Base-by-base conservation (phyloP, 2,888 invertebrate genomes). In the Caprella mutica region DNA sequence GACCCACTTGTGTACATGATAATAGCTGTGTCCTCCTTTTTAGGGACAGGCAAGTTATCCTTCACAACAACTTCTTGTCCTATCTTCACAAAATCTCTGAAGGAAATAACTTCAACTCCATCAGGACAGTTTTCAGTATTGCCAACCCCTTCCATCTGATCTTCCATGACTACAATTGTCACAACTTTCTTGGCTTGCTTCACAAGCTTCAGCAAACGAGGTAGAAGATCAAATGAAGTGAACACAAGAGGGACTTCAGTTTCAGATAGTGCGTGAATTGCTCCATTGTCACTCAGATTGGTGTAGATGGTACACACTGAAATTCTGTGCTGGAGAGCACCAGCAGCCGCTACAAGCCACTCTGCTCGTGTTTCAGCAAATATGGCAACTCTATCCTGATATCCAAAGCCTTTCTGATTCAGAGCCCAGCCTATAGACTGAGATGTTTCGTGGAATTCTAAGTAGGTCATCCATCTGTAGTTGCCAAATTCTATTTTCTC, bases 361-460 rank as follows among this genome's bases (percentile, higher is more conserved):
- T 98, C 97, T 50, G 89, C 89, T 67, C 96, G 79, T 0, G 97
- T 98, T 76, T 98, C 98, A 0, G 96, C 93, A 77, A 94, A 97
- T 70, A 98, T 83, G 56, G 88, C 91, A 66, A 97, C 79, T 72
- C 87, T 88, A 26, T 48, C 48, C 19, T 30, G 29, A 48, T 17
- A n/a, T 21, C 30, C 30, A 14, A 30, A 48, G 6, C 48, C 48
- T 30, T 30, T 26, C 19, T 48, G 29, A 1, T n/a, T 21, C 9
- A 48, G 48, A 3, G 23, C 48, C 6, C n/a, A 3, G 19, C 29
- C 48, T 5, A 48, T 21, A 21, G 48, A 27, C 30, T 48, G 48
- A 2, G 48, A 48, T n/a, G 27, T 48, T 48, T 48, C 48, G 30
- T 48, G 30, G 12, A 29, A 17, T 8, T 21, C 29, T n/a, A 21